Evolutionary conservation across 2,888 invertebrate genomes (phyloP).

Genomic region (Lycia hirtaria): DNA sequence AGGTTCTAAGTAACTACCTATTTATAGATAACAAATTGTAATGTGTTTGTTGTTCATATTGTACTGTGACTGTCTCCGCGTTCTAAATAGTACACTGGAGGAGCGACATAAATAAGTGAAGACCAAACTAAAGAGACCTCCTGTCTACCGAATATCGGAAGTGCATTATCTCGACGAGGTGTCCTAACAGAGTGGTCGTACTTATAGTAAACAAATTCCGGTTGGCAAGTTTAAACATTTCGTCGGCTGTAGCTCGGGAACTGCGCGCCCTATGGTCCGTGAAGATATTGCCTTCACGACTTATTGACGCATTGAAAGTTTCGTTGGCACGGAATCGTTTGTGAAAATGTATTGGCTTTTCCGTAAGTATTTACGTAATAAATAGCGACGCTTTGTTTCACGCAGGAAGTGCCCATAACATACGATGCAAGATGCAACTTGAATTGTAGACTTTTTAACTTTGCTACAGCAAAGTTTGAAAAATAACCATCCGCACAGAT

Average conservation of each 20-base stretch:
- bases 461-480: no score
- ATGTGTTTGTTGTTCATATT: constrained; percentile 57
- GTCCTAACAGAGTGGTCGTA: constrained; percentile 47
- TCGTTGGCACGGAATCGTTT: constrained; percentile 44
- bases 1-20: background rate
- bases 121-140: constrained; percentile 45
- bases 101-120: constrained; percentile 41
- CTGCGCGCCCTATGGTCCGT: constrained; percentile 64
- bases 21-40: constrained; percentile 42
- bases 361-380: constrained; percentile 29
- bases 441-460: no score
- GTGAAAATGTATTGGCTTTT: constrained; percentile 44
- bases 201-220: constrained; percentile 61
- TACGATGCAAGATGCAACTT: no score
- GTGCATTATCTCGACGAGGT: constrained; percentile 35
- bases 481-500: no score
- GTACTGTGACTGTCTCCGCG: constrained; percentile 42
- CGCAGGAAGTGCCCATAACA: no score
- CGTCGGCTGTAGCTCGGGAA: constrained; percentile 58
- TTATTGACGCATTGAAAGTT: constrained; percentile 63
- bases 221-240: constrained; percentile 67
- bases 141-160: constrained; percentile 15
- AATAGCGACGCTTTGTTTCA: constrained; percentile 20
- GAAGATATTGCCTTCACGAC: constrained; percentile 68
- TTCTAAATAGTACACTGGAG: constrained; percentile 41